Evolutionary conservation across 2,888 invertebrate genomes (phyloP).

Genomic region (Nycteola revayana): DNA sequence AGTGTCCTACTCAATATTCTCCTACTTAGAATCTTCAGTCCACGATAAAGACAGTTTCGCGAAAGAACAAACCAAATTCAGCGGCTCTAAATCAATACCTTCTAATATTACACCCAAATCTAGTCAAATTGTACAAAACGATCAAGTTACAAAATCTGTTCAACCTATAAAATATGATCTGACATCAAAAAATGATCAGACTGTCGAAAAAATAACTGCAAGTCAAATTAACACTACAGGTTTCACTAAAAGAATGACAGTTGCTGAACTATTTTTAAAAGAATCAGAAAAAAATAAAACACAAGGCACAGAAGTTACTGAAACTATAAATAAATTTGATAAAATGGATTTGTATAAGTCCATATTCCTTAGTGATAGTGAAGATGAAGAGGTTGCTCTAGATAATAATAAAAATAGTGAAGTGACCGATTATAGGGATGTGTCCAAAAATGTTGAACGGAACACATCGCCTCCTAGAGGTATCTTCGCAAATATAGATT

Average conservation of each 20-base stretch:
- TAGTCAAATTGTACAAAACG: background rate
- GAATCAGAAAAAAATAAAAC: slow-evolving; percentile 64
- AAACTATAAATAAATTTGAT: slow-evolving; percentile 73
- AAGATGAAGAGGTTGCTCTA: slow-evolving; percentile 71
- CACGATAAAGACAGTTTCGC: slow-evolving; percentile 81
- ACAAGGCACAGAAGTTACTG: slow-evolving; percentile 49
- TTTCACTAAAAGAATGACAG: slow-evolving; percentile 66
- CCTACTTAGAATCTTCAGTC: slow-evolving; percentile 85
- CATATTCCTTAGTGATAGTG: slow-evolving; percentile 92
- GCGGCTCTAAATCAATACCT: slow-evolving; percentile 63
- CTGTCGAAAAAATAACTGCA: background rate
- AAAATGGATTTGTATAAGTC: slow-evolving; percentile 92
- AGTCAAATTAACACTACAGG: slow-evolving; percentile 15
- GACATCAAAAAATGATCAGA: background rate
- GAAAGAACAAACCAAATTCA: slow-evolving; percentile 67
- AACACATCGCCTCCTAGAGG: slow-evolving; percentile 87
- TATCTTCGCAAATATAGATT: slow-evolving; percentile 85
- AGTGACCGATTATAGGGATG: slow-evolving; percentile 46
- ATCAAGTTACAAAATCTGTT: slow-evolving; percentile 1
- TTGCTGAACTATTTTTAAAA: slow-evolving; percentile 70
- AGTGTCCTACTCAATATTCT: slow-evolving; percentile 88
- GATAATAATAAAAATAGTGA: slow-evolving; percentile 12
- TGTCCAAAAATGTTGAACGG: slow-evolving; percentile 80
- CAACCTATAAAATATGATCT: background rate
- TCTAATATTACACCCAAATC: slow-evolving; percentile 18